phyloP scores from a whole-genome alignment of 2,113 vertebrate species.

The Catharus minimus region DNA sequence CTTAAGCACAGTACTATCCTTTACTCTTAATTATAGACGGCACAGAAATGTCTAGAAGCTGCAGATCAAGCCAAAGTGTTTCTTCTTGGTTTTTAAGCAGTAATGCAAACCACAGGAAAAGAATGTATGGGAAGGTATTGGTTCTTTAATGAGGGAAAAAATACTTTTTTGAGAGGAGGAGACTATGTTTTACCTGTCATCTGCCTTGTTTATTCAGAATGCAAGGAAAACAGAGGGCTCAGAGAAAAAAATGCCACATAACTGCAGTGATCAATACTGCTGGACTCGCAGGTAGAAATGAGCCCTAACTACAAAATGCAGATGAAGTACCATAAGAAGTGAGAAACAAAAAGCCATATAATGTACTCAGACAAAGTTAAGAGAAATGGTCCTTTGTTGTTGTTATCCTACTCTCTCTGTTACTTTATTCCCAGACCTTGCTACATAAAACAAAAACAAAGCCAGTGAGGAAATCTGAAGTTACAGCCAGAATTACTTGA shows the following conservation, averaged over 20 bases:
- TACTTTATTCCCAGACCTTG: background rate
- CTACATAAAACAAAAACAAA: background rate
- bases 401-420: background rate
- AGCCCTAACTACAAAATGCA: background rate
- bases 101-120: background rate
- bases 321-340: background rate
- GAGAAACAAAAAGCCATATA: background rate
- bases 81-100: background rate
- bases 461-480: background rate
- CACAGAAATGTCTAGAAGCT: background rate
- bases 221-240: background rate
- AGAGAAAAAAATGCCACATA: background rate
- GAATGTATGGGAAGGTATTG: background rate
- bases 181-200: background rate
- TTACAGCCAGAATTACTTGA: background rate
- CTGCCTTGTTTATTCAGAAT: background rate
- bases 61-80: background rate
- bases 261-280: background rate
- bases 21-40: background rate
- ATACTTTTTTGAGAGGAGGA: background rate
- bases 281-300: background rate
- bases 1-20: background rate
- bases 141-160: background rate
- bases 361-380: background rate
- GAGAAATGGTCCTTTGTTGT: background rate